Base-by-base conservation (phyloP, 2,797 vertebrate genomes). In the Squalus acanthias region DNA sequence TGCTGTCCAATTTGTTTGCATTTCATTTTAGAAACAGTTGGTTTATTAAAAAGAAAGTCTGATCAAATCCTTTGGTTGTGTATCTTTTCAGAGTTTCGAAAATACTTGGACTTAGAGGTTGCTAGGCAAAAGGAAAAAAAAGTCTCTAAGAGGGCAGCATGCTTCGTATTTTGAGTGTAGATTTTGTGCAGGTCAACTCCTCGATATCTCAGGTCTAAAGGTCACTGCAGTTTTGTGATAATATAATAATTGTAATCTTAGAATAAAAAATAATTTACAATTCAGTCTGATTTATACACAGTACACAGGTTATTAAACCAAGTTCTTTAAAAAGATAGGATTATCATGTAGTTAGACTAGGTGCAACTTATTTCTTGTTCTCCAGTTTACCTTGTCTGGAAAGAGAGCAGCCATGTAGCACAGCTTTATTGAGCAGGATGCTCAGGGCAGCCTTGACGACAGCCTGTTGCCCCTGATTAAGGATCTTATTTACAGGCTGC, bases 381-480 rank as follows among this genome's bases (percentile, higher is more conserved):
- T 72, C 50, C 15, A 6, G 63, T 26, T 96, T 97, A 99, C 99
- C 99, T 98, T 98, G 97, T 97, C 98, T 98, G 87, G 98, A 98
- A 96, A 99, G 98, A 74, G 99, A 99, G 97, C 99, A 99, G 97
- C 98, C 98, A 57, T 98, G 98, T 93, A 99, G 97, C 96, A 99
- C 98, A 0, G 99, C 99, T 97, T 99, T 99, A 97, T 99, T 99
- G 96, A 99, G 98, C 97, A 99, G 97, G 98, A 99, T 99, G 97
- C 99, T 99, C 97, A 99, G 99, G 91, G 99, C 99, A 7, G 99
- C 99, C 97, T 99, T 99, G 96, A 99, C 98, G 97, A 99, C 98
- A 0, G 99, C 99, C 97, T 98, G 98, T 97, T 99, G 99, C 57
- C 99, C 99, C 96, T 98, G 98, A 82, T 98, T 99, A 74, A 99